Percentiles rank a stretch among this genome's conserved stretches.
Conservation (phyloP, 2,113 vertebrate genomes). For the Aegotheles bennettii region DNA sequence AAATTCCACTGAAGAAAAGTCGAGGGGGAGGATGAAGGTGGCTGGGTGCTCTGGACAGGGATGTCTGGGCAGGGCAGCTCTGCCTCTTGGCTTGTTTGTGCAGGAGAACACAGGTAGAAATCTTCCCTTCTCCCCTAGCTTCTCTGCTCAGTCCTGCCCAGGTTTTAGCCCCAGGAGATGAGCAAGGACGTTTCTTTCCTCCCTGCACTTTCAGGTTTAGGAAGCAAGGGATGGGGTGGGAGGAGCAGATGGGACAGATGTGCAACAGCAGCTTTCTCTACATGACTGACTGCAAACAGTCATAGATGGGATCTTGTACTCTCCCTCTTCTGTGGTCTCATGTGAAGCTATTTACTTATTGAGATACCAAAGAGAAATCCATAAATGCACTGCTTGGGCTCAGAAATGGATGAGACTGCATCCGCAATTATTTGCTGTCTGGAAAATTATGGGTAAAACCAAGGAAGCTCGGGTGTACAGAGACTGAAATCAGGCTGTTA, state of each 20-base stretch:
- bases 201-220: accelerated
- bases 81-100: not conserved
- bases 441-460: accelerated
- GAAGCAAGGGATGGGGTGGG: not conserved
- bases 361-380: not conserved
- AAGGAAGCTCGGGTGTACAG: not conserved
- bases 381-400: not conserved
- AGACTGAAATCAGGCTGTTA: not conserved
- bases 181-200: accelerated
- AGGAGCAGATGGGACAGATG: not conserved
- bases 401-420: accelerated
- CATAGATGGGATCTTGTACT: not conserved
- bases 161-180: not conserved
- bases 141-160: not conserved
- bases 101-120: not conserved
- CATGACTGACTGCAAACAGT: accelerated
- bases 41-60: not conserved
- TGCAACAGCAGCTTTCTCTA: not conserved
- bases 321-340: accelerated
- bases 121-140: accelerated
- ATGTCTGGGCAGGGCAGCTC: not conserved
- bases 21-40: not conserved
- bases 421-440: not conserved
- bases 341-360: not conserved
- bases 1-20: not conserved